These are phyloP conservation scores for Falco rusticolus DNA, from an alignment of 2,797 vertebrate genomes.

Conservation along the genomic window DNA sequence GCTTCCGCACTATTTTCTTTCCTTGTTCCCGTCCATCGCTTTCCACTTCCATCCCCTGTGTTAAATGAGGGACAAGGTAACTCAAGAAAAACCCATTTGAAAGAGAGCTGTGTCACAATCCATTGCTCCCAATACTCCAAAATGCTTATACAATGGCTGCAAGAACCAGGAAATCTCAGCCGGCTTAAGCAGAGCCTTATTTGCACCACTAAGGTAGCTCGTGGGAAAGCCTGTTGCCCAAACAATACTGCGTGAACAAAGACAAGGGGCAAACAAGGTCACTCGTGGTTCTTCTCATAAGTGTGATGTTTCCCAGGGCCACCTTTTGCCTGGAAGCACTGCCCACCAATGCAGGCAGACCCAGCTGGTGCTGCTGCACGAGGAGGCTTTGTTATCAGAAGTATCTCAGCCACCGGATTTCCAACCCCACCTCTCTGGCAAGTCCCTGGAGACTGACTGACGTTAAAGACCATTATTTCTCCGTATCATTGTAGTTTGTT, in stretches of 20 bases:
- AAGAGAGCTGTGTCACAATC: neutral
- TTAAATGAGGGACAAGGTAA: neutral
- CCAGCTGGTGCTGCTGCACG: neutral
- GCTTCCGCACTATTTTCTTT: slow-evolving; percentile 79
- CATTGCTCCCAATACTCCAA: neutral
- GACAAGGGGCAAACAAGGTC: neutral
- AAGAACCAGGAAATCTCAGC: neutral
- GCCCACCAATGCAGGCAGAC: accelerated
- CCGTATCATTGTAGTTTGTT: accelerated
- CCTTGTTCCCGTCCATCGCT: neutral
- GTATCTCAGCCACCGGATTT: neutral
- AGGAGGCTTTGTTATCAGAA: neutral
- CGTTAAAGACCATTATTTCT: neutral
- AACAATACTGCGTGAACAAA: neutral
- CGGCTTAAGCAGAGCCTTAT: neutral
- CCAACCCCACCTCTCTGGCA: neutral
- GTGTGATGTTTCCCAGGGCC: accelerated
- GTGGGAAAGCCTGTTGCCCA: accelerated
- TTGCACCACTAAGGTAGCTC: neutral
- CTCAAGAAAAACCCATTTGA: neutral
- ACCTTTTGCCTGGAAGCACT: neutral
- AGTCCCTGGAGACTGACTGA: neutral
- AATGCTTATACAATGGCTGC: neutral
- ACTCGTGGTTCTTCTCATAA: neutral
- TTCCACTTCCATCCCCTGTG: slow-evolving; percentile 66